These are phyloP conservation scores for Poicephalus gulielmi DNA, from an alignment of 2,113 vertebrate species.

Conservation along the genomic window DNA sequence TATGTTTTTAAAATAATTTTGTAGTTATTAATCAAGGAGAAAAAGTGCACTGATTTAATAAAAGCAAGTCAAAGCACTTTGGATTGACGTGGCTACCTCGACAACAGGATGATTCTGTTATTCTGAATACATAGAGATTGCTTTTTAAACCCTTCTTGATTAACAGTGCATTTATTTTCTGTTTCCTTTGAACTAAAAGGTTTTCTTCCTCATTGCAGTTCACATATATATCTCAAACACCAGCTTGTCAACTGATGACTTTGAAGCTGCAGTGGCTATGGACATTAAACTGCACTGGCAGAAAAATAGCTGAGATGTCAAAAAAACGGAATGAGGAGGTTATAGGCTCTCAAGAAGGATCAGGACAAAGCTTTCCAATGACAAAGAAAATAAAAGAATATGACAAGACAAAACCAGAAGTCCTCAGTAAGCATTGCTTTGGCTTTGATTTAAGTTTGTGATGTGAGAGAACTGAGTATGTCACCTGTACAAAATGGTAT, in stretches of 20 bases:
- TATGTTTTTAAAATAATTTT: background rate
- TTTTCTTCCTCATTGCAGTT: background rate
- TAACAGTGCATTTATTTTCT: constrained; percentile 8
- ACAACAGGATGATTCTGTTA: constrained; percentile 10
- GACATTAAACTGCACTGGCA: constrained; percentile 17
- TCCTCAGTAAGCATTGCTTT: background rate
- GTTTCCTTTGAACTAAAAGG: constrained; percentile 2
- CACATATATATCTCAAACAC: background rate
- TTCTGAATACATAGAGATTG: background rate
- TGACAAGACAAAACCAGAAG: constrained; percentile 13
- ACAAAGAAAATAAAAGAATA: constrained; percentile 32
- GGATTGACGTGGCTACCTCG: background rate
- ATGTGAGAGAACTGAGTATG: background rate
- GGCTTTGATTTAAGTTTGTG: constrained; percentile 21
- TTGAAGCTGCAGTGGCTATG: background rate
- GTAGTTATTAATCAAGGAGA: background rate
- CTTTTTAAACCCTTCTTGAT: background rate
- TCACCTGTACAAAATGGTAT: background rate
- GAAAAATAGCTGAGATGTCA: constrained; percentile 37
- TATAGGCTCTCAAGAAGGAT: constrained; percentile 22
- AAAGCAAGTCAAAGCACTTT: constrained; percentile 7
- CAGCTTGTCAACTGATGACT: constrained; percentile 11
- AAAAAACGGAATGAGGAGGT: background rate
- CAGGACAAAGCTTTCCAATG: background rate
- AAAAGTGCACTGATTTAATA: background rate